Evolutionary conservation across 2,888 invertebrate species (phyloP), one percentile per base, ranked within the genome.

Genomic region (Hoplodrina blanda): DNA sequence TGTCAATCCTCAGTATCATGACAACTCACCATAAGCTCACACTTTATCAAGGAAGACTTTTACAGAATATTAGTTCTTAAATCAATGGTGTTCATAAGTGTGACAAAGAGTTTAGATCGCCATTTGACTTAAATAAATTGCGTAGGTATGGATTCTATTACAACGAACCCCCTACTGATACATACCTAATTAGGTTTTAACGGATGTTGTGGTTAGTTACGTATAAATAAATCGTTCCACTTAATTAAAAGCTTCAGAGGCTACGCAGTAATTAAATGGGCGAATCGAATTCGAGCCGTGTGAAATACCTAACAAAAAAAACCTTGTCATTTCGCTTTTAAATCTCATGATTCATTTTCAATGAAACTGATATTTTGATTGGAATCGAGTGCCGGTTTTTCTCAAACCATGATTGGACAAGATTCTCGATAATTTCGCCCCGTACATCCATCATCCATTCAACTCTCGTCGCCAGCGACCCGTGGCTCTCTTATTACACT

Each of bases 401-500:
- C 63, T 78, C 60, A 53, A 61, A 61, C 20, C 44, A 75, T 75
- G 78, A 81, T 75, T 78, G 64, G 66, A 44, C 62, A 78, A 74
- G 65, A 65, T 78, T 78, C 65, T 69, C 72, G 57, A 78, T 80
- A 70, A 80, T 80, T 77, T 73, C 25, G 67, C 65, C 52, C 62
- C 62, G 56, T 82, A 59, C 65, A 68, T 78, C 69, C 62, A 81
- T 80, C 78, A 78, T 67, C 54, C 63, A 64, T 74, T 78, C 68
- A 65, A 65, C 62, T 70, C 72, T 63, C 71, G 77, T 73, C 73
- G 66, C 64, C 80, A 79, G 60, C 77, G 74, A 84, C 82, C 76
- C 76, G 72, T 76, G 72, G 76, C 85, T 80, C 85, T 80, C 81
- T 83, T 81, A 87, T 89, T 88, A 88, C 80, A 56, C 57, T 57